Base-by-base conservation (phyloP, 2,888 invertebrate genomes). In the Shargacucullia verbasci region DNA sequence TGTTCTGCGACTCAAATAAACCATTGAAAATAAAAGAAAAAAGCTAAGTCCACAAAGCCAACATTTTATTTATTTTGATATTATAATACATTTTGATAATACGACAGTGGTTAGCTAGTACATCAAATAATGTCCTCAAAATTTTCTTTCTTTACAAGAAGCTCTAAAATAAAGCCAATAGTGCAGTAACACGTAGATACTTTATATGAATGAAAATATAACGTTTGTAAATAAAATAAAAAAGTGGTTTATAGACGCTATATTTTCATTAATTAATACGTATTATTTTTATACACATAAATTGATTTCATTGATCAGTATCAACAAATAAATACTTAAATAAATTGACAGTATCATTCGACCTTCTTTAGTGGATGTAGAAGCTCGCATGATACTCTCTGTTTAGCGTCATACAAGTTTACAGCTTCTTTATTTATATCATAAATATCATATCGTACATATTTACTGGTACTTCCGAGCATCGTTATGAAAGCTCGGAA, bases 221-320 rank as follows among this genome's bases (percentile, higher is more conserved):
- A 86, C 87, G 84, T 87, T 86, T 89, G 89, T 90, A 88, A 86
- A 89, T 89, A 82, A 84, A 88, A 83, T 86, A 87, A 85, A 3
- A 20, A 20, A 20, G 2, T 20, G 2, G 4, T 20, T 20, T 20
- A 20, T 20, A 20, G 20, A 20, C 20, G 20, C 2, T 20, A n/a
- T 20, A 4, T 20, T 20, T 20, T 20, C 83, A 84, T 81, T 85
- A 81, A 81, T 84, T 85, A n/a, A n/a, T n/a, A 85, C 81, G 79
- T 76, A 80, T 77, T 68, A 70, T 76, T 69, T 35, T 78, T 37
- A 37, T 8, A 33, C 20, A 34, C 14, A 31, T 1, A 4, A 12
- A 34, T 8, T 12, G n/a, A 45, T 55, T 48, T 62, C 25, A 50
- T 49, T 29, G 41, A 50, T 35, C 31, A 12, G 15, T 34, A 57